Conservation (phyloP, 2,888 invertebrate genomes). For the Quadriops clusia region DNA sequence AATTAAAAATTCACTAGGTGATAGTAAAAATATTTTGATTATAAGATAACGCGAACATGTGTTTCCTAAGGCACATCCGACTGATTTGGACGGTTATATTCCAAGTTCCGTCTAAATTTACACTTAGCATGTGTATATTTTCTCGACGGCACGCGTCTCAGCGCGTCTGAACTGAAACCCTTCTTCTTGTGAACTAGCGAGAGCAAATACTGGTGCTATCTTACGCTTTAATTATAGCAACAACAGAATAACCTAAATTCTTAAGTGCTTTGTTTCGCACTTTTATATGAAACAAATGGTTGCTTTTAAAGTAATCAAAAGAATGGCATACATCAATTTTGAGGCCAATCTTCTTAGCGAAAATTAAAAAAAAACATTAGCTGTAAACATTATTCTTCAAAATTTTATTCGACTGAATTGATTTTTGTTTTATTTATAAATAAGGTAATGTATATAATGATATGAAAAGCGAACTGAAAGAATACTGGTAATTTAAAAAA, state of each 20-base stretch:
- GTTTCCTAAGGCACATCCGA: constrained; percentile 3
- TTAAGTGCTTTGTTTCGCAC: too few relatives aligned
- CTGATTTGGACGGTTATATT: constrained; percentile 14
- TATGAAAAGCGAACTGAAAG: too few relatives aligned
- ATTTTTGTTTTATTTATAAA: too few relatives aligned
- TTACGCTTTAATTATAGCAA: constrained; percentile 16
- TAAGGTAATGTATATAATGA: too few relatives aligned
- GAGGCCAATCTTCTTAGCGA: too few relatives aligned
- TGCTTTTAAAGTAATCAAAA: too few relatives aligned
- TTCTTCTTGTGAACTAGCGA: constrained; percentile 12
- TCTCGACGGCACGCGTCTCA: constrained; percentile 7
- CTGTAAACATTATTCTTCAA: too few relatives aligned
- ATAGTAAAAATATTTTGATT: background rate
- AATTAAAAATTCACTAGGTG: background rate
- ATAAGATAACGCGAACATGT: background rate
- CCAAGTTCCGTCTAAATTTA: too few relatives aligned
- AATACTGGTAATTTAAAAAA: too few relatives aligned
- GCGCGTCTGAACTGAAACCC: constrained; percentile 14
- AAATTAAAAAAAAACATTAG: too few relatives aligned
- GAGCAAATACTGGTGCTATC: constrained; percentile 14
- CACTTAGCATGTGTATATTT: background rate
- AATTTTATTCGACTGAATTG: too few relatives aligned
- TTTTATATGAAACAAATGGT: too few relatives aligned
- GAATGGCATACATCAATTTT: background rate
- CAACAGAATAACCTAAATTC: constrained; percentile 17